Base-by-base conservation (phyloP, 1,140 invertebrate genomes). In the Drosophila pallidifrons region DNA sequence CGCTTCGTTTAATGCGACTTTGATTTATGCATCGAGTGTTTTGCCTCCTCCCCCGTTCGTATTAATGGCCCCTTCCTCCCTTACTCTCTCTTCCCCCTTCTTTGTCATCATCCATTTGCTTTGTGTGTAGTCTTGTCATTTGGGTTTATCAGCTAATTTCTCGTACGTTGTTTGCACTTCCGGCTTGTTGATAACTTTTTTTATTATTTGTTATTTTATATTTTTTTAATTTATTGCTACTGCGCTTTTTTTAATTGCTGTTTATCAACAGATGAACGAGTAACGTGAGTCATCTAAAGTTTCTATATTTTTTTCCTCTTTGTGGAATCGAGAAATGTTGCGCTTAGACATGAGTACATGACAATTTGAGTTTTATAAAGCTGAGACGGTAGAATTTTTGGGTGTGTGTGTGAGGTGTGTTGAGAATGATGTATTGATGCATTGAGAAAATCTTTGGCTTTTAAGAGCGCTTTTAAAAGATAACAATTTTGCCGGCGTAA, bases 111-210 rank as follows among this genome's bases (percentile, higher is more conserved):
- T n/a, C 10, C 10, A 13, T 10, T 16, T 16, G 30, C n/a, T 32
- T n/a, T 69, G 28, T 43, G 4, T 69, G 38, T 30, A 46, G 38
- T 52, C 35, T 59, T 41, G 38, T 57, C 30, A 46, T 55, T 57
- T 64, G 43, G 28, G 16, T 57, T 74, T 70, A 70, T 75, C 66
- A 70, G 41, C 72, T 70, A 75, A 70, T 70, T 63, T 70, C 64
- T 68, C 30, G 47, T 15, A 61, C 59, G 47, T 60, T 74, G 47
- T 70, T 71, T 71, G 73, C 73, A 71, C 60, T 75, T 75, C 73
- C 73, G 68, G 67, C 47, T 72, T 65, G 38, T 59, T 38, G 68
- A 71, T 65, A 75, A 75, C 8, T 61, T 55, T 15, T 43, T 8
- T 45, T 20, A 20, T 20, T 43, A 25, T 51, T 67, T 13, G 49